Evolutionary conservation across 1,140 invertebrate genomes (phyloP), one percentile per base, ranked within the genome.

Genomic region (Temnothorax curvispinosus): DNA sequence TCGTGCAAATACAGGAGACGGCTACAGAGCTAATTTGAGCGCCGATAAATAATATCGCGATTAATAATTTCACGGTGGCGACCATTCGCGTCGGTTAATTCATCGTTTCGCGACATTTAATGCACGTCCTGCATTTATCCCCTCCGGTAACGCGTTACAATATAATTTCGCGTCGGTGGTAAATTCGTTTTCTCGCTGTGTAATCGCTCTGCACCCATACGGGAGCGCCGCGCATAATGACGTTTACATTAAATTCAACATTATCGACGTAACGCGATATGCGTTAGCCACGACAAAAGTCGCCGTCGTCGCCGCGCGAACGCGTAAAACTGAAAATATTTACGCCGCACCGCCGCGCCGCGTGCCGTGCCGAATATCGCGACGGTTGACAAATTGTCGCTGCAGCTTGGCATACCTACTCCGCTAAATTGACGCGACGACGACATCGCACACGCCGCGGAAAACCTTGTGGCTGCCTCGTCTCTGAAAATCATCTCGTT

Each of bases 11-110:
- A 74, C 18, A 74, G 54, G 72, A 65, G 60, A 47, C 52, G 38
- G 67, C 11, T 27, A 27, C 77, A 38, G 35, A 75, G 69, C 41
- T 62, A 32, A 41, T 67, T 32, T 41, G 21, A 27, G 69, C 44
- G 27, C 27, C 80, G 80, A 84, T 75, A 75, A 84, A 84, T 75
- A 84, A 84, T 32, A 74, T 84, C 54, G 38, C 69, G 72, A 84
- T 84, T 84, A 84, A 84, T 75, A 74, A 84, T 84, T 84, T 84
- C 69, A 62, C 41, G 7, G 21, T 75, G 15, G 41, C 69, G 54
- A 41, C 38, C 44, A 75, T 75, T 84, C 41, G 54, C 56, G 80
- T 8, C 54, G 67, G n/a, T 84, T 71, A 84, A 75, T 74, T 74
- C 41, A 50, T 50, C 47, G 80, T 58, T 84, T 84, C 54, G 27